Conservation (phyloP, 2,113 vertebrate species). For the Philantomba maxwellii region DNA sequence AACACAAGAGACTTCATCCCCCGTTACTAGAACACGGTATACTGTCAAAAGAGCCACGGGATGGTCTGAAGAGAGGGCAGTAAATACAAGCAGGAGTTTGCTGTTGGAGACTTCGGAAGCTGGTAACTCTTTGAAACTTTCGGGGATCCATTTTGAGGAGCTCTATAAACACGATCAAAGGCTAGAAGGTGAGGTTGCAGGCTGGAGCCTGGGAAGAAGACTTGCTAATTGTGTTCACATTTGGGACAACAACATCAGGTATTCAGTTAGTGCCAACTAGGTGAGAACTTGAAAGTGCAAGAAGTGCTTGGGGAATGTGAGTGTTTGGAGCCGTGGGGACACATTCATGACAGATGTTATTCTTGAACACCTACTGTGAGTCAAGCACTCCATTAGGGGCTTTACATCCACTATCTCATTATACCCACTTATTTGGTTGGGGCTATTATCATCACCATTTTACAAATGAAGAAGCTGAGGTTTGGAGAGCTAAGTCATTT, state of each 20-base stretch:
- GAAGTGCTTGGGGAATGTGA: not conserved
- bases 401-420: not conserved
- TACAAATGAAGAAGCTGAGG: not conserved
- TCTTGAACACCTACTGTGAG: not conserved
- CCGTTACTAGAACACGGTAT: not conserved
- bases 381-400: not conserved
- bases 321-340: not conserved
- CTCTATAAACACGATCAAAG: not conserved
- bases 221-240: not conserved
- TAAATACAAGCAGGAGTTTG: not conserved
- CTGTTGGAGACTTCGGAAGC: constrained; percentile 4
- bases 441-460: not conserved
- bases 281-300: not conserved
- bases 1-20: not conserved
- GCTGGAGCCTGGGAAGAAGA: not conserved
- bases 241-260: not conserved
- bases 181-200: not conserved
- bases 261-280: not conserved
- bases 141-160: not conserved
- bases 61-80: not conserved
- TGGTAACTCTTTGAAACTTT: not conserved
- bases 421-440: not conserved
- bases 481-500: not conserved
- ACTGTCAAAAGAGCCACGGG: not conserved
- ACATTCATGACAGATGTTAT: not conserved